phyloP scores from a whole-genome alignment of 2,113 vertebrate species.

The Climacteris rufus region DNA sequence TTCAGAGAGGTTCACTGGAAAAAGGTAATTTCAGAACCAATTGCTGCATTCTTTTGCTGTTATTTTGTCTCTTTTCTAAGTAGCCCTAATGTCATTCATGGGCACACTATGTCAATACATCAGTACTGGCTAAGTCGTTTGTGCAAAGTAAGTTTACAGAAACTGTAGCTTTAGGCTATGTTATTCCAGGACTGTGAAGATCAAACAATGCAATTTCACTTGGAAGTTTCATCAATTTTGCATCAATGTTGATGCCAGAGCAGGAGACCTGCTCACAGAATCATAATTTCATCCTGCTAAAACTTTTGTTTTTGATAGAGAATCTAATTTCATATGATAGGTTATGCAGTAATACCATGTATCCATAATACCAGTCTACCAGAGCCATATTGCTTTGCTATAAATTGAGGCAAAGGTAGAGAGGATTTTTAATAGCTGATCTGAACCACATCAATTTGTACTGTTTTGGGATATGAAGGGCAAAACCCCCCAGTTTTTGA shows the following conservation, averaged over 20 bases:
- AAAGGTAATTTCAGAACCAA: conserved; percentile 87
- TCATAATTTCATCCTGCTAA: conserved; percentile 78
- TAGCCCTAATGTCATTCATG: conserved; percentile 83
- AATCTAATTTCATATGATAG: conserved; percentile 71
- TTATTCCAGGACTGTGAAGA: conserved; percentile 84
- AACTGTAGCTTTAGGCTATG: conserved; percentile 83
- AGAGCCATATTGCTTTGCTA: conserved; percentile 7
- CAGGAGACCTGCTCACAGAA: conserved; percentile 71
- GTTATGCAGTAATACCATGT: conserved; percentile 55
- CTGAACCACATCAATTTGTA: conserved; percentile 76
- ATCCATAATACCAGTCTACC: conserved; percentile 1
- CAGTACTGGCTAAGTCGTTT: conserved; percentile 74
- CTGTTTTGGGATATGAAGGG: conserved; percentile 80
- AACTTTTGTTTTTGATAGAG: conserved; percentile 75
- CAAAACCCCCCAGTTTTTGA: conserved; percentile 56
- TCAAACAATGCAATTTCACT: conserved; percentile 86
- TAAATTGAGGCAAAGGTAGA: conserved; percentile 51
- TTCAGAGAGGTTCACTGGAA: conserved; percentile 81
- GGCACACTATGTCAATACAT: conserved; percentile 79
- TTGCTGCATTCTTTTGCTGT: conserved; percentile 79
- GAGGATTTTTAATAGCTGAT: conserved; percentile 68
- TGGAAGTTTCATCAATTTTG: conserved; percentile 86
- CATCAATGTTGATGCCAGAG: conserved; percentile 80
- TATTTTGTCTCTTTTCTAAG: conserved; percentile 83
- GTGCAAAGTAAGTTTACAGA: conserved; percentile 85